Evolutionary conservation across 2,888 invertebrate genomes (phyloP), one percentile per base, ranked within the genome.

Genomic region (Sinhomidia bicolor): DNA sequence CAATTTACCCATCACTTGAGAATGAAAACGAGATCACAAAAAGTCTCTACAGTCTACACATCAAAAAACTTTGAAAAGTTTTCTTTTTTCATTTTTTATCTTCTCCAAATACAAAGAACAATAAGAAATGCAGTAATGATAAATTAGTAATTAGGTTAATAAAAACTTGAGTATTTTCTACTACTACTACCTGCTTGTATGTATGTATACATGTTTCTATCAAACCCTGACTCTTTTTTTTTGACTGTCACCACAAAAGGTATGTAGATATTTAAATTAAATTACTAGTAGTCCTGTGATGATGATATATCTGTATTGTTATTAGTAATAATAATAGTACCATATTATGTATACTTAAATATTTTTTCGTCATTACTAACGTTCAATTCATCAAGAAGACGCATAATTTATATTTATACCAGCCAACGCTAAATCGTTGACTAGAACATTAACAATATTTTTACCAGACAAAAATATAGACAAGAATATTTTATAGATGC

Each of bases 1-100:
- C 85, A 85, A 85, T 85, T 83, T 78, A 85, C 74, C 78, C 62
- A 85, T 85, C 85, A 85, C 85, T 78, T 85, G 74, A 84, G 74
- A 74, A 44, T 26, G 74, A 47, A 76, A 85, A 85, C 51, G 78
- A 85, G 65, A 85, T 84, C 84, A 84, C 84, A 84, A 26, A 44
- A 41, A 41, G 44, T 71, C 36, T 41, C 71, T 71, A 71, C 71
- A 41, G 71, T 71, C 71, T 71, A 71, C 36, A 32, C 26, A 23
- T 57, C 9, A 57, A 57, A 57, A n/a, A 5, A 60, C 26, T 32
- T 32, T 12, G 4, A 65, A 5, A 65, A 20, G n/a, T 9, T n/a
- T 23, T n/a, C 9, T n/a, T 32, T 29, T 20, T 17, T 32, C 29
- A 12, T 65, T 20, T 29, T 32, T 7, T 32, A 0, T 32, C n/a